Evolutionary conservation across 2,888 invertebrate genomes (phyloP), one percentile per base, ranked within the genome.

Genomic region (Lochmaea crataegi): DNA sequence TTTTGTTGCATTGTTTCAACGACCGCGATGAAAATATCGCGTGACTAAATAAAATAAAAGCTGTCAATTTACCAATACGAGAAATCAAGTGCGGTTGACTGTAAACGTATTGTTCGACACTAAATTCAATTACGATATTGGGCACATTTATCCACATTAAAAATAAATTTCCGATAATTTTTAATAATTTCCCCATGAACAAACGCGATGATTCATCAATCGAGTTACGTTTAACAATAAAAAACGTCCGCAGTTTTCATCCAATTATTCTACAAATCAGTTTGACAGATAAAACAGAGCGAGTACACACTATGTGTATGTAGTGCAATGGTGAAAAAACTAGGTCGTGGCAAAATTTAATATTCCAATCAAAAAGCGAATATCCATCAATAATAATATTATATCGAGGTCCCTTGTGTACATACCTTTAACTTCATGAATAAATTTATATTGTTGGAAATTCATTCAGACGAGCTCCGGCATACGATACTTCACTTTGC

Each of bases 331-430:
- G 0, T 22, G 14, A 58, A n/a, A 18, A 38, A 51, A 38, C 22
- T 56, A 7, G 66, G 56, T 67, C 48, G 26, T 22, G 9, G 2
- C 14, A 22, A 67, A 67, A 48, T 70, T 65, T 16, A 26, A 70
- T 70, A 42, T 70, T 65, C 48, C 65, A 57, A 70, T 64, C 70
- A 57, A 67, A 57, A 22, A 58, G 41, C 57, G 10, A n/a, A 41
- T 14, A 42, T 16, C 16, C 18, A 16, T 51, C 51, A 16, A 18
- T 12, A 57, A 64, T 41, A 26, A 41, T 38, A 18, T 32, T 32
- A 32, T 7, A 32, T 32, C 32, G 32, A 22, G 63, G 18, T 26
- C 42, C 22, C 65, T 58, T 69, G 14, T 53, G 18, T 66, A 16
- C 57, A 56, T 11, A 26, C 70, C 56, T 53, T 65, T 16, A 65